Conservation (phyloP, 2,113 vertebrate species). For the Hippoglossus stenolepis region DNA sequence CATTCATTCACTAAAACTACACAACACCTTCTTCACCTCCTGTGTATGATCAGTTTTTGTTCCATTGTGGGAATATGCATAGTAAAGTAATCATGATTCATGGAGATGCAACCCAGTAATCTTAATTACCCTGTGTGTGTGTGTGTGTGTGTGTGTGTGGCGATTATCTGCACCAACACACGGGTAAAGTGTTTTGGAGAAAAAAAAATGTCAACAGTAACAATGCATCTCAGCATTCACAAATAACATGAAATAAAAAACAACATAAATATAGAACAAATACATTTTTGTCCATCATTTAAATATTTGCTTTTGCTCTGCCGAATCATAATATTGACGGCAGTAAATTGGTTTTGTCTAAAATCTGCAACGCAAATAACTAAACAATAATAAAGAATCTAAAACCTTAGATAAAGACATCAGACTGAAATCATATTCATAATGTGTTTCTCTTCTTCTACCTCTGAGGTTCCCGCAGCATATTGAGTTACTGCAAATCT, state of each 20-base stretch:
- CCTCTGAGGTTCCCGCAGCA: not conserved
- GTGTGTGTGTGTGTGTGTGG: not conserved
- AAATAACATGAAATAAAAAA: not conserved
- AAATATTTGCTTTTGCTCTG: not conserved
- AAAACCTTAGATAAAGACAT: constrained; percentile 16
- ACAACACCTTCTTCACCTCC: not conserved
- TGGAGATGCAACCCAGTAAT: constrained; percentile 29
- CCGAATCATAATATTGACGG: not conserved
- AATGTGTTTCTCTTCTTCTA: not conserved
- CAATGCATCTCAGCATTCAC: not conserved
- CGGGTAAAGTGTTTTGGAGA: not conserved
- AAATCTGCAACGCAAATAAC: not conserved
- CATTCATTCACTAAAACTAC: not conserved
- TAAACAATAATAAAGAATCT: not conserved
- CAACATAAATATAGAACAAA: not conserved
- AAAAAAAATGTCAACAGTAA: not conserved
- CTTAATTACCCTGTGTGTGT: constrained; percentile 35
- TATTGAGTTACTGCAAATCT: not conserved
- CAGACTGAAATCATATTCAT: constrained; percentile 2
- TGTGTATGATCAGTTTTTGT: not conserved
- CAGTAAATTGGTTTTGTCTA: constrained; percentile 15
- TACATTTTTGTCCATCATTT: not conserved
- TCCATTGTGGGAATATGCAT: constrained; percentile 3
- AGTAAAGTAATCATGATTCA: constrained; percentile 53
- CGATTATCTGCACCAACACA: not conserved